Conservation (phyloP, 2,113 vertebrate genomes). For the Cebidichthys violaceus region DNA sequence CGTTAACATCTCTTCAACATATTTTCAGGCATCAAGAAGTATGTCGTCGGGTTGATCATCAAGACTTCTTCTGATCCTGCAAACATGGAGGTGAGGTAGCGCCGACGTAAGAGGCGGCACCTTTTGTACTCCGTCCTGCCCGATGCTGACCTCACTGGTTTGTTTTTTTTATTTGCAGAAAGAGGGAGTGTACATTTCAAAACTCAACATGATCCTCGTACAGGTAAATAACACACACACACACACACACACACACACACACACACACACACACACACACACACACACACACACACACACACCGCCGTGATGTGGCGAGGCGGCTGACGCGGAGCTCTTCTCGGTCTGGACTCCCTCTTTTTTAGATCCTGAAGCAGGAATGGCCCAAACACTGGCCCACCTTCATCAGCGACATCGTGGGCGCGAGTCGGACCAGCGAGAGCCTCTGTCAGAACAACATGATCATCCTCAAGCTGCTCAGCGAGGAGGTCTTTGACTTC, state of each 20-base stretch:
- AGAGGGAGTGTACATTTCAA: constrained; percentile 96
- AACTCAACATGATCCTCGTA: constrained; percentile 98
- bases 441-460: constrained; percentile 99
- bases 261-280: too few relatives aligned
- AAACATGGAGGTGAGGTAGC: constrained; percentile 90
- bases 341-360: not conserved
- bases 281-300: too few relatives aligned
- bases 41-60: constrained; percentile 96
- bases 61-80: constrained; percentile 96
- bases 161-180: constrained; percentile 83
- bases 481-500: constrained; percentile 98
- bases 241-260: too few relatives aligned
- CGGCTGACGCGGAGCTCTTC: not conserved
- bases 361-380: constrained; percentile 96
- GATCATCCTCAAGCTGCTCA: constrained; percentile 95
- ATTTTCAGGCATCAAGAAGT: constrained; percentile 94
- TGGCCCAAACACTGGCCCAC: constrained; percentile 99
- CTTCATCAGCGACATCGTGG: constrained; percentile 97
- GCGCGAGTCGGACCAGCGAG: constrained; percentile 95
- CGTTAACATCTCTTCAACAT: not conserved
- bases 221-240: constrained; percentile 84
- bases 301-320: not conserved
- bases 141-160: not conserved
- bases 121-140: too few relatives aligned
- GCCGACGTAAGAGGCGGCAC: rapidly evolving